Conservation (phyloP, 2,797 vertebrate species). For the Acanthurus tractus region DNA sequence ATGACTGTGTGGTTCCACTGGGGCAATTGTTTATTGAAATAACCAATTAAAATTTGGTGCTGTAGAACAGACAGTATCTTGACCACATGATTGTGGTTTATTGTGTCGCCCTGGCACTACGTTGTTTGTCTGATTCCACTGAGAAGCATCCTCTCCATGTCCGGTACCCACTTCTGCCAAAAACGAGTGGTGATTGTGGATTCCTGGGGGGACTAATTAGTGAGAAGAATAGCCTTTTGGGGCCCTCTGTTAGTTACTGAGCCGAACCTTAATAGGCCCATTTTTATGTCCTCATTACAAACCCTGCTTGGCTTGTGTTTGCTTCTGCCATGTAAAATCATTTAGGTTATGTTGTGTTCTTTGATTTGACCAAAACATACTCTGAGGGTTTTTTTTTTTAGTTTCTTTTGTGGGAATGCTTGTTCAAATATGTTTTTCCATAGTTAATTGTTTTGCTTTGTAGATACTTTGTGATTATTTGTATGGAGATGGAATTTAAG, state of each 20-base stretch:
- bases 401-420: slow-evolving; percentile 12
- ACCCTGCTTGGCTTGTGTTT: slow-evolving; percentile 29
- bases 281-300: slow-evolving; percentile 79
- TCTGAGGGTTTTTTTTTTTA: background rate
- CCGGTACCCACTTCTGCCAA: slow-evolving; percentile 43
- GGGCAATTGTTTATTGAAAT: slow-evolving; percentile 39
- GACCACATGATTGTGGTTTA: slow-evolving; percentile 36
- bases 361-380: slow-evolving; percentile 42
- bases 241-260: slow-evolving; percentile 73
- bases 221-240: slow-evolving; percentile 79
- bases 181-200: slow-evolving; percentile 66
- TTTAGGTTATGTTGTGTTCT: slow-evolving; percentile 44
- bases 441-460: background rate
- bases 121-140: slow-evolving; percentile 60
- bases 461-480: slow-evolving; percentile 1
- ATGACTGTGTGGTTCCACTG: background rate
- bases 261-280: slow-evolving; percentile 68
- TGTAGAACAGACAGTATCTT: slow-evolving; percentile 4
- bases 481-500: background rate
- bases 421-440: slow-evolving; percentile 12
- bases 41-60: slow-evolving; percentile 36
- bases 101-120: slow-evolving; percentile 34
- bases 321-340: slow-evolving; percentile 38
- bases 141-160: slow-evolving; percentile 44
- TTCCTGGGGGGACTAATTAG: slow-evolving; percentile 82